Percentiles rank a stretch among this genome's conserved stretches.
phyloP scores from a whole-genome alignment of 2,797 vertebrate genomes.

The Sciurus vulgaris region DNA sequence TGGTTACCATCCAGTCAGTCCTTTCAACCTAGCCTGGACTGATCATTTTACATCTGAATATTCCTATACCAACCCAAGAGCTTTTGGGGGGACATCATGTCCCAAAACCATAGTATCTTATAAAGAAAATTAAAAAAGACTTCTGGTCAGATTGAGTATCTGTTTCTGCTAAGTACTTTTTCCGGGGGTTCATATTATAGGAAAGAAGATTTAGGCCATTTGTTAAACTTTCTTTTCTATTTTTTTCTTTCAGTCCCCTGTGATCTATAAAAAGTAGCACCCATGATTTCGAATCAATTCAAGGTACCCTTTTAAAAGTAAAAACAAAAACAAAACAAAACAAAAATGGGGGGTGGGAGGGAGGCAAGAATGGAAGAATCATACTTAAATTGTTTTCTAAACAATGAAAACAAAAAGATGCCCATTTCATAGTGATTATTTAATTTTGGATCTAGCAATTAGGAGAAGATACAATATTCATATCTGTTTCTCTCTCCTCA shows the following conservation, averaged over 20 bases:
- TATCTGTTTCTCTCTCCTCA: too few relatives aligned
- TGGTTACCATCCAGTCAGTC: too few relatives aligned
- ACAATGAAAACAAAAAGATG: background rate
- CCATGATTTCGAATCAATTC: background rate
- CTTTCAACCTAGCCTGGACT: too few relatives aligned
- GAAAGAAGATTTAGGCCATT: background rate
- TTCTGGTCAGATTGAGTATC: background rate
- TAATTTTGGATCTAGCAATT: constrained; percentile 12
- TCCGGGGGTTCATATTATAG: background rate
- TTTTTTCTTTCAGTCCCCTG: background rate
- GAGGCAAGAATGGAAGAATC: too few relatives aligned
- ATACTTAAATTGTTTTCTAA: too few relatives aligned
- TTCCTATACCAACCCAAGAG: too few relatives aligned
- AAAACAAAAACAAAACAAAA: background rate
- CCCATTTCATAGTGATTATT: background rate
- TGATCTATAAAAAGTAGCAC: background rate
- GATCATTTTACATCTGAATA: too few relatives aligned
- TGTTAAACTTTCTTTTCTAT: background rate
- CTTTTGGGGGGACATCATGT: too few relatives aligned
- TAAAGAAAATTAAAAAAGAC: constrained; percentile 39
- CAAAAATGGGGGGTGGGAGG: too few relatives aligned
- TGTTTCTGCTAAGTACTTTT: background rate
- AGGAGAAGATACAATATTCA: background rate
- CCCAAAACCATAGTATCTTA: background rate
- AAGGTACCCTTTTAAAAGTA: background rate